A percentile compares a stretch with the other conserved stretches of the same genome.
Conservation (phyloP, 2,888 invertebrate genomes). For the Diplolepis rosae region DNA sequence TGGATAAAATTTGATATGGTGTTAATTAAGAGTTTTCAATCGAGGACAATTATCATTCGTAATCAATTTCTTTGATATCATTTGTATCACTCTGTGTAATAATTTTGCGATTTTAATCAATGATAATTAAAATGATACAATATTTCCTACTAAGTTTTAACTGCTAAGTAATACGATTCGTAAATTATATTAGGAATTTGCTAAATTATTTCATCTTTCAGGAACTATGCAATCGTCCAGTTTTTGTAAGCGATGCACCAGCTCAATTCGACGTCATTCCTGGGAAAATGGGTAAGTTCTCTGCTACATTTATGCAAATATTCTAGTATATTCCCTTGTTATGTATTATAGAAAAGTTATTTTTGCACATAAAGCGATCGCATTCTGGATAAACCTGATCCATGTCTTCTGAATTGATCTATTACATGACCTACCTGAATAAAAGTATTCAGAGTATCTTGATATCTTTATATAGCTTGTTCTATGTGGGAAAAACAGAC, state of each 20-base stretch:
- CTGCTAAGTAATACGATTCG: constrained; percentile 19
- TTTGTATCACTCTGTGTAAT: no score
- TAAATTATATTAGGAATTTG: no score
- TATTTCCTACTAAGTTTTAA: no score
- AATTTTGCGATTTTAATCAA: background rate
- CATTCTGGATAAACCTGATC: background rate
- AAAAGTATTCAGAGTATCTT: constrained; percentile 27
- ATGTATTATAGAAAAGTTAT: background rate
- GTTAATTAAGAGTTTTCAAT: no score
- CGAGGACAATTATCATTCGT: no score
- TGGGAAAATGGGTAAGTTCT: constrained; percentile 88
- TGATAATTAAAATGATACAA: background rate
- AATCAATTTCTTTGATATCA: no score
- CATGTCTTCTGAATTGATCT: constrained; percentile 8
- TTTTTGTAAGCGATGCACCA: constrained; percentile 86
- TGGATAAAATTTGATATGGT: no score
- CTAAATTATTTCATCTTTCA: constrained; percentile 74
- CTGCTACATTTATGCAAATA: background rate
- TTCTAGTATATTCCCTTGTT: background rate
- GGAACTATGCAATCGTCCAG: constrained; percentile 85
- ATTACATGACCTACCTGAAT: constrained; percentile 11
- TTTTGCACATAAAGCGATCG: background rate
- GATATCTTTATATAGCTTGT: constrained; percentile 16
- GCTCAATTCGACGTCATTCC: constrained; percentile 89
- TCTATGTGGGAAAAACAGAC: constrained; percentile 7